These are phyloP conservation scores for Sandelia bainsii DNA, from an alignment of 2,797 vertebrate species.

Conservation along the genomic window DNA sequence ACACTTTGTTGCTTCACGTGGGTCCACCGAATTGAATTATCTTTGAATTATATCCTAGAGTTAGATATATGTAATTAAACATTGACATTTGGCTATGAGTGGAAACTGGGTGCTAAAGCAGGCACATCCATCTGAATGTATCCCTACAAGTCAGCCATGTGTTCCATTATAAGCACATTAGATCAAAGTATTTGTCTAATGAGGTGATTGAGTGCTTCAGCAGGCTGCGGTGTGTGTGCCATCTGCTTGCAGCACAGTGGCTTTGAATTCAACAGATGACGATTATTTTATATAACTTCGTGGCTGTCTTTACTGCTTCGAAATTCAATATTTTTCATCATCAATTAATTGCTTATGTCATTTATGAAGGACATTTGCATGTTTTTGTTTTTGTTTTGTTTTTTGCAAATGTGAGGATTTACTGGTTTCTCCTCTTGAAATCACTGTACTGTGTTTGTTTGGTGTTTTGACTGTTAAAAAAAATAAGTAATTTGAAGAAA, in stretches of 20 bases:
- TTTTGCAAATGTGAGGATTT: not conserved
- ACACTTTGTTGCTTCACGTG: conserved; percentile 49
- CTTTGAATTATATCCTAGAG: conserved; percentile 56
- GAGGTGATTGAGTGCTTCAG: conserved; percentile 72
- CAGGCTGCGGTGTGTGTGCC: conserved; percentile 55
- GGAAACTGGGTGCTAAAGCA: conserved; percentile 43
- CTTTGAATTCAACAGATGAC: conserved; percentile 63
- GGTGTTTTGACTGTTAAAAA: too few relatives aligned
- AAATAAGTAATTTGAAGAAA: not conserved
- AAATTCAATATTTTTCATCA: not conserved
- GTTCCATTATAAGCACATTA: conserved; percentile 75
- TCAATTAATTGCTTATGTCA: not conserved
- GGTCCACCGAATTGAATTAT: conserved; percentile 68
- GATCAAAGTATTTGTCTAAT: conserved; percentile 72
- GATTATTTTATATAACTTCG: conserved; percentile 38
- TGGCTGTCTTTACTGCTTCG: conserved; percentile 14
- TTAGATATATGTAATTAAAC: conserved; percentile 65
- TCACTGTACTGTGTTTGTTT: not conserved
- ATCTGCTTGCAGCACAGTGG: conserved; percentile 63
- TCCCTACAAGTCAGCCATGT: conserved; percentile 61
- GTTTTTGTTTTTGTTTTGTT: not conserved
- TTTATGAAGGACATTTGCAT: conserved; percentile 2
- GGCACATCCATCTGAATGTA: conserved; percentile 43
- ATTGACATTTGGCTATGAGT: conserved; percentile 38
- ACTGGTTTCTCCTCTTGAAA: not conserved